Evolutionary conservation across 1,140 invertebrate genomes (phyloP), one percentile per base, ranked within the genome.

Genomic region (Reticulitermes speratus): DNA sequence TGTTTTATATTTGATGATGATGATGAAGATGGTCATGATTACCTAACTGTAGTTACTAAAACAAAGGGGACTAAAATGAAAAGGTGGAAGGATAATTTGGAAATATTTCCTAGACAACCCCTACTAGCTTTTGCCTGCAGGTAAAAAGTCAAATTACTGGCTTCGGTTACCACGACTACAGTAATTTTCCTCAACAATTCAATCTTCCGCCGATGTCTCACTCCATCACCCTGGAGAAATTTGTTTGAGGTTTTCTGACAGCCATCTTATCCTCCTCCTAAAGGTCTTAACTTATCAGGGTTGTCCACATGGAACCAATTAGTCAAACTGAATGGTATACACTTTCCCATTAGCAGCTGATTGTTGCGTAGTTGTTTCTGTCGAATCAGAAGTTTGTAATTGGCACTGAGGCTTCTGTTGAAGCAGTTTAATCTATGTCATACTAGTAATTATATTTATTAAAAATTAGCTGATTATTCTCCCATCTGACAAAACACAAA

Each of bases 171-270:
- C 65, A 30, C n/a, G 65, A 75, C 25, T 75, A 75, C n/a, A 75
- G 65, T 75, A 75, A 75, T 75, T 75, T 75, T 30, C 65, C 65
- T 25, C 65, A 75, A 75, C 65, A 75, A 75, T 75, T 75, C 65
- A 75, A 75, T 75, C 65, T 75, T 75, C 65, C n/a, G 7, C 65
- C 65, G n/a, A n/a, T 75, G 65, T 55, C 65, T 75, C 65, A n/a
- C 65, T 75, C 65, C 5, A 55, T 55, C n/a, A 25, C 65, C 65
- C 65, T 75, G 65, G 65, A 65, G 65, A 75, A 75, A 30, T 75
- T 75, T 75, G 65, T 75, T 75, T n/a, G 65, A 75, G 65, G 25
- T 75, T 75, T 16, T 75, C n/a, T 75, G 65, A 75, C 65, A 75
- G 65, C 65, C 65, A 75, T 25, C 65, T 75, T 75, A n/a, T n/a